Percentiles rank a stretch among this genome's conserved stretches.
These are phyloP conservation scores for Nasua narica DNA, from an alignment of 2,797 vertebrate genomes.

Conservation along the genomic window DNA sequence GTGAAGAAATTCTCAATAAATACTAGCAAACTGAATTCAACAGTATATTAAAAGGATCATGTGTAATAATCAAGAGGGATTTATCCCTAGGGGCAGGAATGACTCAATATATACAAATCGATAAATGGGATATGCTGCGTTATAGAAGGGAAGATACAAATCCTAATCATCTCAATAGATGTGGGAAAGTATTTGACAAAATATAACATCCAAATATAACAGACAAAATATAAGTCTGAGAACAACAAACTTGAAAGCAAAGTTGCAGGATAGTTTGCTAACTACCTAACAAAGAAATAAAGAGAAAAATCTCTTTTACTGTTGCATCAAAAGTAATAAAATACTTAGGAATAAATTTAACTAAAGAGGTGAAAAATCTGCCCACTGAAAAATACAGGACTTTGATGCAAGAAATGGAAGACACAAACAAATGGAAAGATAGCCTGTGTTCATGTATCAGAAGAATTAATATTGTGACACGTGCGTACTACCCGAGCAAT, in stretches of 20 bases:
- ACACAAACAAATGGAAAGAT: neutral
- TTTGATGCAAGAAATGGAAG: neutral
- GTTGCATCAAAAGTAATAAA: neutral
- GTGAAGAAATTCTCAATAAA: neutral
- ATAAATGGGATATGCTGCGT: neutral
- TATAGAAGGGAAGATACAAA: neutral
- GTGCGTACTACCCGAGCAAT: neutral
- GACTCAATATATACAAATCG: neutral
- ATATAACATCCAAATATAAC: no score
- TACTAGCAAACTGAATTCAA: neutral
- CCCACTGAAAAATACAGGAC: neutral
- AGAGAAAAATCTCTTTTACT: neutral
- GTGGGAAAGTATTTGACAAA: neutral
- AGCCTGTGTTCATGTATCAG: neutral
- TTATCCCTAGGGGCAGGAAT: neutral
- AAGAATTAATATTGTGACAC: neutral
- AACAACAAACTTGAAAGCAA: neutral
- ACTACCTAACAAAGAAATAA: neutral
- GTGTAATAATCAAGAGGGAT: neutral
- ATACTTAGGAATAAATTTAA: neutral
- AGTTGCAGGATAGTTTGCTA: neutral
- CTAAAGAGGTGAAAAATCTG: neutral
- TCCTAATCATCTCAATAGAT: neutral
- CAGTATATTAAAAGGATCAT: neutral
- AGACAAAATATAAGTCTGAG: no score